Evolutionary conservation across 2,113 vertebrate genomes (phyloP).

Genomic region (Rhinopomastus cyanomelas): DNA sequence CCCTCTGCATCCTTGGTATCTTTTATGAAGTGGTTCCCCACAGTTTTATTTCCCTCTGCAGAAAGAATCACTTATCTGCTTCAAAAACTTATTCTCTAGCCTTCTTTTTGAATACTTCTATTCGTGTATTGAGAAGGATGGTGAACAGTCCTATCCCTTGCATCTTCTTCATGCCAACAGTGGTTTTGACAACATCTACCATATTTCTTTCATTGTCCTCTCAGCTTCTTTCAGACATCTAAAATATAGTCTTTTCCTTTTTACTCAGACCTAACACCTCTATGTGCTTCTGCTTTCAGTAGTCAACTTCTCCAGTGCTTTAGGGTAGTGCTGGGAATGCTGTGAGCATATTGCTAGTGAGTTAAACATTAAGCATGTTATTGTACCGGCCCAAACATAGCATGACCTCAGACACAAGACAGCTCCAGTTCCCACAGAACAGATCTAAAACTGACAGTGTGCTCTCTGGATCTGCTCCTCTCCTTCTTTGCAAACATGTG

Average conservation of each 20-base stretch:
- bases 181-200: background rate
- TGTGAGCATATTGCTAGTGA: background rate
- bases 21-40: background rate
- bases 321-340: background rate
- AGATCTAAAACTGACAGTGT: background rate
- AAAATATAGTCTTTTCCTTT: background rate
- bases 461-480: background rate
- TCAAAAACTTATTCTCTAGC: background rate
- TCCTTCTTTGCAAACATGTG: background rate
- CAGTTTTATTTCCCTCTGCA: fast-evolving
- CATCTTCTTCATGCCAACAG: background rate
- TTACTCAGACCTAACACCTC: background rate
- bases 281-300: background rate
- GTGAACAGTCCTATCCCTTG: background rate
- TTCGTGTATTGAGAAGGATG: background rate
- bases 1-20: background rate
- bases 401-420: background rate
- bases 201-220: background rate
- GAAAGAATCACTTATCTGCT: background rate
- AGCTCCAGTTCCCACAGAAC: background rate
- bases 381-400: background rate
- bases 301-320: background rate
- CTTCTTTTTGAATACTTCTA: background rate
- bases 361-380: background rate
- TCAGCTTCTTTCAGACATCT: too few relatives aligned